These are phyloP conservation scores for Mustela nigripes DNA, from an alignment of 2,113 vertebrate species.

Conservation along the genomic window DNA sequence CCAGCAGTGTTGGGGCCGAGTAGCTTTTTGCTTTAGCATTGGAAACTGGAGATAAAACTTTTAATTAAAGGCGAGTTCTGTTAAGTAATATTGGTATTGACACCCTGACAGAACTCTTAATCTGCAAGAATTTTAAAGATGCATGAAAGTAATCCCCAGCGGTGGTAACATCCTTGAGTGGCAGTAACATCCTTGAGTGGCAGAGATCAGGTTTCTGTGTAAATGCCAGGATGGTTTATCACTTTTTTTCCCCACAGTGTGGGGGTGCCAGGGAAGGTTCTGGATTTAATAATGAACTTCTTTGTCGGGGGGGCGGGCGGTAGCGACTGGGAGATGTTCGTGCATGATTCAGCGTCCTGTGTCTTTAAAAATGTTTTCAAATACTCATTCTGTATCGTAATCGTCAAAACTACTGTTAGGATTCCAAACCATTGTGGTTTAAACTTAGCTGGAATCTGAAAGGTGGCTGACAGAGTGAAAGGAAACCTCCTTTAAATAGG, in stretches of 20 bases:
- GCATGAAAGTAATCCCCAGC: constrained; percentile 59
- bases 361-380: constrained; percentile 72
- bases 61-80: constrained; percentile 68
- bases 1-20: neutral
- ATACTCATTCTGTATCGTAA: constrained; percentile 50
- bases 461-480: constrained; percentile 67
- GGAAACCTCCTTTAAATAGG: constrained; percentile 65
- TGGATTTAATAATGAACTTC: constrained; percentile 73
- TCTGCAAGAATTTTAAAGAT: constrained; percentile 77
- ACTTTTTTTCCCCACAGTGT: neutral
- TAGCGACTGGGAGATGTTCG: neutral
- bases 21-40: constrained; percentile 46
- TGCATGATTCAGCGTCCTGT: neutral
- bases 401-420: constrained; percentile 72
- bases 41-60: constrained; percentile 61
- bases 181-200: constrained; percentile 46
- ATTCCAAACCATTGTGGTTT: constrained; percentile 80
- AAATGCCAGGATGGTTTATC: constrained; percentile 41
- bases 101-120: constrained; percentile 71
- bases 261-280: neutral
- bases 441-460: constrained; percentile 66
- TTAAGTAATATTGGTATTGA: constrained; percentile 68
- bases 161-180: constrained; percentile 56
- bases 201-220: constrained; percentile 71
- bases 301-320: neutral